phyloP scores from a whole-genome alignment of 2,113 vertebrate genomes.

The Holacanthus passer region DNA sequence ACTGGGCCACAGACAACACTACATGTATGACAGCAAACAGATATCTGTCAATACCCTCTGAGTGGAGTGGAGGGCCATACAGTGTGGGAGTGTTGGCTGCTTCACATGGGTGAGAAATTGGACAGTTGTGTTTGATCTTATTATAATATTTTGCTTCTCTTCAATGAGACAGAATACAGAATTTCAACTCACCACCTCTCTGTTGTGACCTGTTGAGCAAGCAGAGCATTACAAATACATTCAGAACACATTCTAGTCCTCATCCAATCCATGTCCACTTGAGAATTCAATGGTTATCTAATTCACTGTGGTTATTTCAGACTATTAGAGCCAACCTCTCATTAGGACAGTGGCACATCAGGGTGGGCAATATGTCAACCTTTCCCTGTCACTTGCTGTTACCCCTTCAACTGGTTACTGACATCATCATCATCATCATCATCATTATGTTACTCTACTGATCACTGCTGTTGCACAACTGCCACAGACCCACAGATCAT shows the following conservation, averaged over 20 bases:
- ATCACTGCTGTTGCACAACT: neutral
- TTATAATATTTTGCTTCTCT: neutral
- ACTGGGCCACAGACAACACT: neutral
- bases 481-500: slow-evolving; percentile 1
- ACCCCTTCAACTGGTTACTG: slow-evolving; percentile 8
- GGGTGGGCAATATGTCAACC: neutral
- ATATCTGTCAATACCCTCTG: too few relatives aligned
- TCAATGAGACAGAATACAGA: neutral
- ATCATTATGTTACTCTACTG: slow-evolving; percentile 12
- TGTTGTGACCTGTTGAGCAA: neutral
- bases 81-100: too few relatives aligned
- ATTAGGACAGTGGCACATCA: neutral
- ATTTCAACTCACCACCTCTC: neutral
- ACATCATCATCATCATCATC: slow-evolving; percentile 12
- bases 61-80: too few relatives aligned
- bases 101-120: too few relatives aligned
- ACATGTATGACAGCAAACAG: too few relatives aligned
- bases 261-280: neutral
- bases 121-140: neutral
- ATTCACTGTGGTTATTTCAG: neutral
- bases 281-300: neutral
- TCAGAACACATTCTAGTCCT: neutral
- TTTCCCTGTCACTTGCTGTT: slow-evolving; percentile 13
- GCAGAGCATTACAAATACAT: neutral
- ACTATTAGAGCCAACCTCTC: neutral